Evolutionary conservation across 2,888 invertebrate species (phyloP), one percentile per base, ranked within the genome.

Genomic region (Zootermopsis nevadensis): DNA sequence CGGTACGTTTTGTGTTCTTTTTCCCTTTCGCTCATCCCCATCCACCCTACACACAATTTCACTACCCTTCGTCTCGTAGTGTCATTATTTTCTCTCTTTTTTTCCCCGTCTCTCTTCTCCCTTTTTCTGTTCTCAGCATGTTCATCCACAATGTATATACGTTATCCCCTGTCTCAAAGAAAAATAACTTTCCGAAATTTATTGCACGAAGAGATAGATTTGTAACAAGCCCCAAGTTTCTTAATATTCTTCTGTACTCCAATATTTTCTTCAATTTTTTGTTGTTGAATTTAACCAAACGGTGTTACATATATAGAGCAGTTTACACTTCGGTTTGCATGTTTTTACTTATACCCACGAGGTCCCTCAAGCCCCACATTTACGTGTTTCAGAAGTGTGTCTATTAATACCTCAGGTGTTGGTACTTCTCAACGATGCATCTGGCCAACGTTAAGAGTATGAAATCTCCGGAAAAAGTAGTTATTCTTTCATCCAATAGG

Each of bases 1-100:
- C n/a, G n/a, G n/a, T n/a, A n/a, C 74, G 35, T 38, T 74, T 74
- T 35, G n/a, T 72, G 33, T 31, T 72, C 31, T 12, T 69, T n/a
- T 69, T 72, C 35, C 22, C 24, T 12, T 67, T 31, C 67, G 15
- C 33, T 69, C 33, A 33, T 67, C 30, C 7, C 33, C 69, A 27
- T 60, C 27, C 53, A 7, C 53, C 53, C 53, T 53, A 53, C 53
- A 53, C 53, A 22, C 53, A 6, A 53, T 53, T 60, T n/a, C 60
- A n/a, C 60, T 60, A 60, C 60, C n/a, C 60, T 60, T 27, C 27
- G 12, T 10, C 60, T 60, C 60, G 10, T 27, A 60, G n/a, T 60
- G 0, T 60, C n/a, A 6, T 8, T 60, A 60, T 60, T 60, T 60
- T 60, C 60, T 60, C 60, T 60, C n/a, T 27, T n/a, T 6, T 27